Evolutionary conservation across 2,888 invertebrate species (phyloP), one percentile per base, ranked within the genome.

Genomic region (Anoplius nigerrimus): DNA sequence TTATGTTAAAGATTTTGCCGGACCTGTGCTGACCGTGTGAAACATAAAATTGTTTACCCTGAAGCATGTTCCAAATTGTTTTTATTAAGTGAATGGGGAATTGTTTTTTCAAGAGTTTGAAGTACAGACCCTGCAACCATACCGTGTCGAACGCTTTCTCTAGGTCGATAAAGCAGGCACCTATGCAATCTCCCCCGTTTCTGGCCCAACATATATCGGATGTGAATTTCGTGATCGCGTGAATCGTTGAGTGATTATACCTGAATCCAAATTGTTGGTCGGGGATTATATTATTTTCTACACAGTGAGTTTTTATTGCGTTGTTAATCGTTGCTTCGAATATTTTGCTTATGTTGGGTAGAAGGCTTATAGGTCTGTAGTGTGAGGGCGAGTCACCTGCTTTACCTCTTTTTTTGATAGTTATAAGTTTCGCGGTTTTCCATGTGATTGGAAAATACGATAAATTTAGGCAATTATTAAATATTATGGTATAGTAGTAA

Each of bases 221-320:
- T 65, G 27, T 8, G 11, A 51, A 22, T 34, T 61, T 61, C 8
- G 24, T 53, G 0, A 52, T 55, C 2, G 48, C 51, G 15, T 54
- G 21, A 15, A 46, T 22, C 5, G 56, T 45, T 16, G 56, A 62
- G 13, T 56, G 66, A 1, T 45, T 13, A 0, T 48, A 16, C 16
- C 46, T 16, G 22, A 69, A 65, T 0, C 61, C 69, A 4, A 66
- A 69, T 48, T 69, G 65, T 3, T 46, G 45, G 0, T 53, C 52
- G 0, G 64, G 62, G 2, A 69, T 60, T 16, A 51, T 56, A n/a
- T 59, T 59, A 20, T 69, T 21, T 6, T 2, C 2, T n/a, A 2
- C 16, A n/a, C 15, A 20, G 22, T n/a, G 22, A 2, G 20, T 2
- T 0, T 11, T 55, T 22, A 62, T 67, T 56, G 59, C 34, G 34